phyloP scores from a whole-genome alignment of 2,888 invertebrate genomes.

The Drosophila bunnanda region DNA sequence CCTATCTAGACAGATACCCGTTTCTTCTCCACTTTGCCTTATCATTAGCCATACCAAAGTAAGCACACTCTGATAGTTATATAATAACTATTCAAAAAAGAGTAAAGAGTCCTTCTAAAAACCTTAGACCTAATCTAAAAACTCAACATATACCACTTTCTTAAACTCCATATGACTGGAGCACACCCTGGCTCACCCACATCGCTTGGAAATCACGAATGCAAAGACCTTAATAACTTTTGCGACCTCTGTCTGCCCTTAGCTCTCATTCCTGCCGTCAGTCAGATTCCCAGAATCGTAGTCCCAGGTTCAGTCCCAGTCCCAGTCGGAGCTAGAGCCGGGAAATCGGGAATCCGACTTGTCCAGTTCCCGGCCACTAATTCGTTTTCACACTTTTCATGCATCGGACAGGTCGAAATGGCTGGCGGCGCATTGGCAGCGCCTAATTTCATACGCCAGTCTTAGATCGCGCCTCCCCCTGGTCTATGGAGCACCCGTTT shows the following conservation, averaged over 20 bases:
- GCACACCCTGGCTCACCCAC: background rate
- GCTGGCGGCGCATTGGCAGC: conserved; percentile 60
- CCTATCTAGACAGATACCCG: background rate
- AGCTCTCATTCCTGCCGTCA: conserved; percentile 8
- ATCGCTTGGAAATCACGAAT: conserved; percentile 13
- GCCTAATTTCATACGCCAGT: conserved; percentile 68
- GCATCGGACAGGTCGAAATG: conserved; percentile 57
- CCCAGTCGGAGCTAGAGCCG: background rate
- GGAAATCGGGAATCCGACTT: conserved; percentile 5
- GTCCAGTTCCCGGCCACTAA: conserved; percentile 53
- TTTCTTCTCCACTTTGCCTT: too few species aligned
- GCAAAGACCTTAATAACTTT: conserved; percentile 24
- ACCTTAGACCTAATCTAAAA: background rate
- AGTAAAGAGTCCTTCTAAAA: background rate
- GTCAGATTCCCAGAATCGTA: background rate
- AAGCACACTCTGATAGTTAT: too few species aligned
- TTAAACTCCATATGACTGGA: background rate
- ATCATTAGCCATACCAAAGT: too few species aligned
- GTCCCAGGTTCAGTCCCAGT: background rate
- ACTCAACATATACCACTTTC: background rate
- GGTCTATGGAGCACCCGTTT: conserved; percentile 17
- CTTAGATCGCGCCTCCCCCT: conserved; percentile 36
- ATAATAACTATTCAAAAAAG: background rate
- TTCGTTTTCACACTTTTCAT: conserved; percentile 79
- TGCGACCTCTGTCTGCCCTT: conserved; percentile 33